Evolutionary conservation across 1,140 invertebrate species (phyloP).

Genomic region (Caenorhabditis tropicalis): DNA sequence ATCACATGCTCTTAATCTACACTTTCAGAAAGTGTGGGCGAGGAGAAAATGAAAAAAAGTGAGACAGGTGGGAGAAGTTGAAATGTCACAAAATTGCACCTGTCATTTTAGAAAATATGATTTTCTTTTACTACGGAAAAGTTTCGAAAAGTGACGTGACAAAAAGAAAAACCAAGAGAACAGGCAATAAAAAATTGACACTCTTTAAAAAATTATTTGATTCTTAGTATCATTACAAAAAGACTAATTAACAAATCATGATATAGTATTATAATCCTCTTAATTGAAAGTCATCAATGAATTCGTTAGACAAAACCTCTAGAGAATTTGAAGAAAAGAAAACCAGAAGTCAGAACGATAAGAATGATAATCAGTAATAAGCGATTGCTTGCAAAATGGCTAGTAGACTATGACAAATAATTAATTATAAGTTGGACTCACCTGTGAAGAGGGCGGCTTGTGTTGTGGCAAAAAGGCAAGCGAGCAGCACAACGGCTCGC

Average conservation of each 20-base stretch:
- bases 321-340: no score
- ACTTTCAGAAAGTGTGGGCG: slow-evolving; percentile 15
- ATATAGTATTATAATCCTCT: no score
- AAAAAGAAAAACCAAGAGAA: neutral
- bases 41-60: neutral
- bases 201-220: no score
- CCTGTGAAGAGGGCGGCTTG: slow-evolving; percentile 35
- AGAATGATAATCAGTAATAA: no score
- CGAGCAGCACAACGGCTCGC: slow-evolving; percentile 30
- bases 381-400: no score
- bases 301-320: no score
- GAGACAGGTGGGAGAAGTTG: neutral
- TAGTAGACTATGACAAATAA: no score
- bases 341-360: no score
- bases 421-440: neutral
- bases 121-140: neutral
- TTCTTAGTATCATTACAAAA: no score
- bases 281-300: no score
- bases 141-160: neutral
- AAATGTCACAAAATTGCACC: slow-evolving; percentile 4
- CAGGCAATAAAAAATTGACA: no score
- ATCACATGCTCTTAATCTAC: slow-evolving; percentile 7
- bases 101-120: neutral
- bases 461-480: slow-evolving; percentile 35
- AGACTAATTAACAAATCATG: no score